These are phyloP conservation scores for Caenorhabditis japonica DNA, from an alignment of 2,888 invertebrate genomes.

Conservation along the genomic window DNA sequence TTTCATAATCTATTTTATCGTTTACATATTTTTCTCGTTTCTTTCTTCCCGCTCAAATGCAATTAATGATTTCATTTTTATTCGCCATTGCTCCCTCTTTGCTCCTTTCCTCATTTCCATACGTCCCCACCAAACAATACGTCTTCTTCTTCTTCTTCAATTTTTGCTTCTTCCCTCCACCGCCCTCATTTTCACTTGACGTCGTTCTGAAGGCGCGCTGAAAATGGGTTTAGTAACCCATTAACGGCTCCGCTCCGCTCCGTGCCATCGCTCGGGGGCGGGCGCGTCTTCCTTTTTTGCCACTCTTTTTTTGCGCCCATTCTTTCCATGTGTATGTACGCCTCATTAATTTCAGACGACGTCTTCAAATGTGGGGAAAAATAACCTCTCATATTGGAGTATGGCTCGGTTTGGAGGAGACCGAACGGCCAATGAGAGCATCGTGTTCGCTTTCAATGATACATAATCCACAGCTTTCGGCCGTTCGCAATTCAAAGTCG, in stretches of 20 bases:
- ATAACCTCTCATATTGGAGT: slow-evolving; percentile 73
- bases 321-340: too few species aligned
- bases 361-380: slow-evolving; percentile 71
- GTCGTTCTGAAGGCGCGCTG: slow-evolving; percentile 16
- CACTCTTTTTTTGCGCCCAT: too few species aligned
- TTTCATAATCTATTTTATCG: slow-evolving; percentile 6
- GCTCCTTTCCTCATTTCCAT: not conserved
- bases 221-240: slow-evolving; percentile 41
- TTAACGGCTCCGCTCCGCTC: slow-evolving; percentile 21
- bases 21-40: not conserved
- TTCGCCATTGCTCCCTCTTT: slow-evolving; percentile 1
- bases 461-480: slow-evolving; percentile 60
- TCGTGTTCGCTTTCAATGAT: slow-evolving; percentile 72
- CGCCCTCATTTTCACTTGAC: not conserved
- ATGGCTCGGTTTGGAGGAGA: slow-evolving; percentile 71
- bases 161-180: not conserved
- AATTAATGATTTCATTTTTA: slow-evolving; percentile 42
- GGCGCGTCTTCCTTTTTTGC: slow-evolving; percentile 11
- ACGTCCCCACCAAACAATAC: slow-evolving; percentile 7
- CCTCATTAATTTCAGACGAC: too few species aligned
- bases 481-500: slow-evolving; percentile 64
- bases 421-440: slow-evolving; percentile 65
- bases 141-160: slow-evolving; percentile 2
- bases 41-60: slow-evolving; percentile 5
- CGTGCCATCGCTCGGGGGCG: not conserved